Conservation (phyloP, 2,113 vertebrate species). For the Catagonus wagneri region DNA sequence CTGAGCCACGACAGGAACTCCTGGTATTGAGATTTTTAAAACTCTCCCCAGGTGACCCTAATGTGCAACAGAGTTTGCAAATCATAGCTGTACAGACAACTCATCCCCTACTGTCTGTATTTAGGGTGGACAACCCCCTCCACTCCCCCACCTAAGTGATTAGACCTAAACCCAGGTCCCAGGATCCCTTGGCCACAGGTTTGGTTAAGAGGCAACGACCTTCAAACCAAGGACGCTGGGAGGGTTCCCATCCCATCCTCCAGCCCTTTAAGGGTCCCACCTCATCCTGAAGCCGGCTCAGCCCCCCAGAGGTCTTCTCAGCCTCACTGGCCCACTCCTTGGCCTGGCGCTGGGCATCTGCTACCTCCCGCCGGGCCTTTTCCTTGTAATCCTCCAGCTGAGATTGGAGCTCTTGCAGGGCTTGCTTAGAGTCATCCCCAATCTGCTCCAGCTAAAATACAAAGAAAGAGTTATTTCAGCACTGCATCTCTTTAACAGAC, state of each 20-base stretch:
- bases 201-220: background rate
- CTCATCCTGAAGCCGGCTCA: slow-evolving; percentile 93
- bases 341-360: slow-evolving; percentile 91
- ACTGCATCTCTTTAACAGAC: background rate
- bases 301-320: slow-evolving; percentile 87
- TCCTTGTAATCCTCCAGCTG: slow-evolving; percentile 96
- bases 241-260: background rate
- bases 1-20: too few relatives aligned
- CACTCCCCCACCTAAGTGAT: background rate
- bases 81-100: background rate
- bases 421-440: slow-evolving; percentile 87
- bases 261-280: slow-evolving; percentile 78
- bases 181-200: background rate
- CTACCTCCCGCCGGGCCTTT: slow-evolving; percentile 91
- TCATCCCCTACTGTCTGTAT: background rate
- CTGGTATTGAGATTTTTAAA: background rate
- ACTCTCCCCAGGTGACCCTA: background rate
- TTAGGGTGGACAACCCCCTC: background rate
- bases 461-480: background rate
- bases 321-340: slow-evolving; percentile 91
- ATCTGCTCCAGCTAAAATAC: slow-evolving; percentile 90
- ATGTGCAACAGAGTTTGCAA: background rate
- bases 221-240: background rate
- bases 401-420: slow-evolving; percentile 85
- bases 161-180: background rate